Evolutionary conservation across 2,888 invertebrate species (phyloP), one percentile per base, ranked within the genome.

Genomic region (Zelleria hepariella): DNA sequence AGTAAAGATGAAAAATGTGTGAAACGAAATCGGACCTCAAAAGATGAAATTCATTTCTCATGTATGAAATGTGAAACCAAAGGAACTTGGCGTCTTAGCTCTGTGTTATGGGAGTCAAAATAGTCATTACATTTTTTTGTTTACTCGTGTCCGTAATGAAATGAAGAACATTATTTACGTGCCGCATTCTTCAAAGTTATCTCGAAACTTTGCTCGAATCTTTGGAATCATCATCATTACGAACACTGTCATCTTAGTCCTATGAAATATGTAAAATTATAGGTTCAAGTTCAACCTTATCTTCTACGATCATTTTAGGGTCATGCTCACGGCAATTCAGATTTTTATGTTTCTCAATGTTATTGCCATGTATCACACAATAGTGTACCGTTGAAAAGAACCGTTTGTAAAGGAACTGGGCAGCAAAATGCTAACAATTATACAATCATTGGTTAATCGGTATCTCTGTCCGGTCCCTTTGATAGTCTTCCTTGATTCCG

Each of bases 161-260:
- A 67, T 72, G 76, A 82, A 82, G 78, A 73, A 74, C 75, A 75
- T 75, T 79, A 75, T 78, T 77, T 78, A 76, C 73, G 70, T 67
- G 69, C 70, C 68, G 73, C 80, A 84, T 83, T 83, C 82, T 75
- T 77, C 62, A 74, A 73, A 70, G 79, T 74, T 49, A 32, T 32
- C 32, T 32, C 10, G 32, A 32, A 32, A 49, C 24, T 8, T 23
- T 32, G 21, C 27, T 42, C 32, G 8, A 21, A 42, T 27, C 6
- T n/a, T 49, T 18, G 15, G 27, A 15, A 57, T 57, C n/a, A 24
- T 57, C 47, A 57, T 47, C 48, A 57, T 42, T 6, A 47, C 42
- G 15, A 25, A 2, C 15, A 15, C 15, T 42, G 1, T 10, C 0
- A n/a, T n/a, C n/a, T n/a, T n/a, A n/a, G n/a, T n/a, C n/a, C n/a